Evolutionary conservation across 2,888 invertebrate genomes (phyloP).

Genomic region (Pollenia angustigena): DNA sequence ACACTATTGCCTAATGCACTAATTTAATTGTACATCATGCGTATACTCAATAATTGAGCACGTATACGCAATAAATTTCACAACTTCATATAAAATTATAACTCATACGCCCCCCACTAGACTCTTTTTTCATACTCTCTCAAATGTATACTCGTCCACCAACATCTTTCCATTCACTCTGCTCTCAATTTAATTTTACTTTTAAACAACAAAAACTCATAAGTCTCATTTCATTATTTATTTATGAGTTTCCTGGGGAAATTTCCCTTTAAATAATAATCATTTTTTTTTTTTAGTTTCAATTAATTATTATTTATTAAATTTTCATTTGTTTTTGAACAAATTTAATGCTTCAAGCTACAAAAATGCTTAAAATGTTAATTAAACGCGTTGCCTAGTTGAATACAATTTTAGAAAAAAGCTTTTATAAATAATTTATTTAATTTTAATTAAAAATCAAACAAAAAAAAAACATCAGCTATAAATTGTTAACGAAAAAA

Average conservation of each 20-base stretch:
- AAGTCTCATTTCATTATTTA: conserved; percentile 12
- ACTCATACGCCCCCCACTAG: conserved; percentile 36
- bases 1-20: background rate
- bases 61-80: background rate
- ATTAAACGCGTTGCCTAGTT: conserved; percentile 54
- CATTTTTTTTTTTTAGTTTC: background rate
- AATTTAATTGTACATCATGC: background rate
- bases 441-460: conserved; percentile 36
- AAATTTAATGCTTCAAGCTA: conserved; percentile 68
- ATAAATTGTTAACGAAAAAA: conserved; percentile 30
- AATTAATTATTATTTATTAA: conserved; percentile 26
- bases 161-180: background rate
- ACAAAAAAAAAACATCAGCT: conserved; percentile 16
- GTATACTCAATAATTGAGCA: conserved; percentile 34
- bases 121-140: background rate
- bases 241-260: background rate
- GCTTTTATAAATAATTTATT: conserved; percentile 25
- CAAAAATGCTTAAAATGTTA: conserved; percentile 36
- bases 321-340: conserved; percentile 57
- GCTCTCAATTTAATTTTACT: background rate
- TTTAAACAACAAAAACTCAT: background rate
- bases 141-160: background rate
- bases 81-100: conserved; percentile 1
- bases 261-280: background rate
- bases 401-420: background rate